phyloP scores from a whole-genome alignment of 2,888 invertebrate genomes.

The Ashinkailepas kermadecensis region DNA sequence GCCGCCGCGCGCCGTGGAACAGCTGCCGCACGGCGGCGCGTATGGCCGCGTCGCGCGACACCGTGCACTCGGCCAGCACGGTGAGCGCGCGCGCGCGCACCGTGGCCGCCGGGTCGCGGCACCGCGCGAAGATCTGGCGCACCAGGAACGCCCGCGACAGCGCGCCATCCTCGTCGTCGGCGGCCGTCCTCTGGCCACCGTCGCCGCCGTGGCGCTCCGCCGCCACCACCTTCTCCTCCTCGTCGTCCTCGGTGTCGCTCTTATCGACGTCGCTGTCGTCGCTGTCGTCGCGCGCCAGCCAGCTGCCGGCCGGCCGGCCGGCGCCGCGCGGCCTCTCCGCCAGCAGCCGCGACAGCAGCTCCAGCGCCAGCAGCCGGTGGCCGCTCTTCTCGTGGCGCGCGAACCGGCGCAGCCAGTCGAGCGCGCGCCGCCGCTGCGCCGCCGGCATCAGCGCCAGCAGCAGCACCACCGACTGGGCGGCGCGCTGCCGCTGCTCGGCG shows the following conservation, averaged over 20 bases:
- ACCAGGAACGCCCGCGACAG: slow-evolving; percentile 41
- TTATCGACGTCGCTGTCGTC: slow-evolving; percentile 23
- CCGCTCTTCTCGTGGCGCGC: slow-evolving; percentile 44
- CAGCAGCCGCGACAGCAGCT: slow-evolving; percentile 46
- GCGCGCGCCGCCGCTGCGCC: slow-evolving; percentile 39
- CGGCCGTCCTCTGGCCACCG: background rate
- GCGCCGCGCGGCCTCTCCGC: slow-evolving; percentile 23
- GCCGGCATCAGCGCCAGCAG: slow-evolving; percentile 40
- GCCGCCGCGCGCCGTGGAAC: slow-evolving; percentile 30
- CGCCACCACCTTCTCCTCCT: background rate
- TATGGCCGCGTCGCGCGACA: slow-evolving; percentile 35
- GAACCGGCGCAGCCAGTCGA: slow-evolving; percentile 43
- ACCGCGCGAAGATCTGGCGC: slow-evolving; percentile 49
- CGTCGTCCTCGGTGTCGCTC: slow-evolving; percentile 27
- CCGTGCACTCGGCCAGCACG: slow-evolving; percentile 49
- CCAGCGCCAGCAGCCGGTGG: slow-evolving; percentile 47
- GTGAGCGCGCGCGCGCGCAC: slow-evolving; percentile 56
- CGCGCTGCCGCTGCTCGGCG: slow-evolving; percentile 43
- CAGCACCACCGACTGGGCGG: slow-evolving; percentile 41
- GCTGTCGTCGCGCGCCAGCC: slow-evolving; percentile 14
- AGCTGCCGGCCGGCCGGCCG: background rate
- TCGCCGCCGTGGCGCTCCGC: background rate
- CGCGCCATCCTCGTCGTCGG: slow-evolving; percentile 27
- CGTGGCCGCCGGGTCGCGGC: slow-evolving; percentile 51
- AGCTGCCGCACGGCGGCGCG: slow-evolving; percentile 35